These are phyloP conservation scores for Tachysurus fulvidraco DNA, from an alignment of 2,113 vertebrate genomes.

Conservation along the genomic window DNA sequence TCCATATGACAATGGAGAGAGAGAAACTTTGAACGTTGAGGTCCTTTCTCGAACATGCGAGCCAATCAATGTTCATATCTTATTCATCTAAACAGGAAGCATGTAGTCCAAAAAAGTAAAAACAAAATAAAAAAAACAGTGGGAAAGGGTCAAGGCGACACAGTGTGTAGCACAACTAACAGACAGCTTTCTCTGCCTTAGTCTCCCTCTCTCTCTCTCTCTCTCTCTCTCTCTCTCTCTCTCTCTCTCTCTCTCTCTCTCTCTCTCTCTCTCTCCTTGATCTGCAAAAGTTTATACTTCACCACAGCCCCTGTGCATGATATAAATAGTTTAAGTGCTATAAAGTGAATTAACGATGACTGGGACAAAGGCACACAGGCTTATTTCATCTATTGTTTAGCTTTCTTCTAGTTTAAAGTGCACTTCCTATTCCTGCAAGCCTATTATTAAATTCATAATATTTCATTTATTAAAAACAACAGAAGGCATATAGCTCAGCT, in stretches of 20 bases:
- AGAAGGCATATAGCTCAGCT: background rate
- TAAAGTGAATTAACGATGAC: slow-evolving; percentile 20
- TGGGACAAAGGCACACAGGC: background rate
- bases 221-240: no score
- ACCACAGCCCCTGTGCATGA: background rate
- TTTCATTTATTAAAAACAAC: background rate
- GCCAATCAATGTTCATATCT: background rate
- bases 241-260: background rate
- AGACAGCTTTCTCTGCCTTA: background rate
- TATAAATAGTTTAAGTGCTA: slow-evolving; percentile 43
- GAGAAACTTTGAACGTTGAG: background rate
- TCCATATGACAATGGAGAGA: slow-evolving; percentile 9
- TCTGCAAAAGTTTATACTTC: slow-evolving; percentile 36
- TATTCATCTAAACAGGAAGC: slow-evolving; percentile 22
- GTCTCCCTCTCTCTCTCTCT: no score
- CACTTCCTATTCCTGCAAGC: background rate
- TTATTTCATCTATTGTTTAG: background rate
- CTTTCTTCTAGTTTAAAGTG: background rate
- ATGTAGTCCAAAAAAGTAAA: background rate
- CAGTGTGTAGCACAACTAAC: background rate
- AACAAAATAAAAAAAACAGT: background rate
- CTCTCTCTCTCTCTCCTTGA: slow-evolving; percentile 1
- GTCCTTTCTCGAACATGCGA: background rate
- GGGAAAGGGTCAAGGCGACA: background rate
- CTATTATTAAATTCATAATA: background rate